Conservation (phyloP, 1,140 invertebrate species). For the Hypothenemus hampei region DNA sequence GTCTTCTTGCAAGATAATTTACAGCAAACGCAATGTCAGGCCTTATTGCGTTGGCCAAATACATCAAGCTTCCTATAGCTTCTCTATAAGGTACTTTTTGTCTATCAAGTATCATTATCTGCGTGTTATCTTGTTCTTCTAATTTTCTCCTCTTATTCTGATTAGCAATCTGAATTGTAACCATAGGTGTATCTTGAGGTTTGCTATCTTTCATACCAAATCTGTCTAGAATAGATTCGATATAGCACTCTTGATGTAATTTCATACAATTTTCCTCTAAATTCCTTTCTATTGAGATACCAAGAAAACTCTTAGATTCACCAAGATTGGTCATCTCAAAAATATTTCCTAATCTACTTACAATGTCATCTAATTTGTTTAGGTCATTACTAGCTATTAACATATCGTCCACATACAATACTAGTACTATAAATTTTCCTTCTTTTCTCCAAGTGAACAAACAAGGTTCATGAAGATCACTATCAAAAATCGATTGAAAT, state of each 20-base stretch:
- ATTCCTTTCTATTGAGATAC: conserved; percentile 30
- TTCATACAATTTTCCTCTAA: conserved; percentile 14
- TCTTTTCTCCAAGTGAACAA: background rate
- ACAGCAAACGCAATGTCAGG: conserved; percentile 36
- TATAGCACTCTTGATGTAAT: no score
- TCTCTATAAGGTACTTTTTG: conserved; percentile 32
- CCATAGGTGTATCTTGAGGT: background rate
- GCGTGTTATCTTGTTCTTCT: no score
- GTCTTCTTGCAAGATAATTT: conserved; percentile 37
- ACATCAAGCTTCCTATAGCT: conserved; percentile 40
- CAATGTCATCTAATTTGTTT: conserved; percentile 27
- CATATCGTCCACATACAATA: no score
- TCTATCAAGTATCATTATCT: conserved; percentile 27
- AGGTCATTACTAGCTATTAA: conserved; percentile 28
- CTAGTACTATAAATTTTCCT: no score
- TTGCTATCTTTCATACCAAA: no score
- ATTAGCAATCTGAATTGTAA: background rate
- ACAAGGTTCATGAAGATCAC: background rate
- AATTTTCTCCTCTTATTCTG: background rate
- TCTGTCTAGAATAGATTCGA: no score
- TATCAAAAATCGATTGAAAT: no score
- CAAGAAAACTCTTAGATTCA: conserved; percentile 25
- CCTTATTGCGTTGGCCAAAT: conserved; percentile 38
- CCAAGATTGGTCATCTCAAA: conserved; percentile 12
- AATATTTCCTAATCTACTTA: conserved; percentile 7